These are phyloP conservation scores for Eupleurogrammus muticus DNA, from an alignment of 2,797 vertebrate genomes.

Conservation along the genomic window DNA sequence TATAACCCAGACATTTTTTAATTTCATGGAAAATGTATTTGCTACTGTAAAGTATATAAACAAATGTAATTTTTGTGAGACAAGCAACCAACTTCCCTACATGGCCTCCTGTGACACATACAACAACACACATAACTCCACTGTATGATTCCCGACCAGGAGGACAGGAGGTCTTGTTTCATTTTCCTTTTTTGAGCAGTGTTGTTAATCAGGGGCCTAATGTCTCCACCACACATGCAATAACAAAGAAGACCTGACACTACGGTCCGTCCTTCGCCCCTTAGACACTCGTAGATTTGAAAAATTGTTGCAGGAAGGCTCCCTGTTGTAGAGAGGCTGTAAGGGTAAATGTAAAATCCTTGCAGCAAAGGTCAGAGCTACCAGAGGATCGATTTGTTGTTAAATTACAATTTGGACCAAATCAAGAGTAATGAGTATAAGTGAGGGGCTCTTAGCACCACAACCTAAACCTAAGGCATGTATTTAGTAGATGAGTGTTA, in stretches of 20 bases:
- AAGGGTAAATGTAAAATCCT: conserved; percentile 68
- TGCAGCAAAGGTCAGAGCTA: conserved; percentile 72
- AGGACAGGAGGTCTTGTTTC: conserved; percentile 1
- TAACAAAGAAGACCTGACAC: conserved; percentile 38
- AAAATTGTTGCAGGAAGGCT: conserved; percentile 37
- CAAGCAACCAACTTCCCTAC: not conserved
- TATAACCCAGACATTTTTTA: too few relatives aligned
- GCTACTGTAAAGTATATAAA: not conserved
- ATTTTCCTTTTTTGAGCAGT: not conserved
- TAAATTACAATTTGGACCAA: conserved; percentile 80
- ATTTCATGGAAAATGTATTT: too few relatives aligned
- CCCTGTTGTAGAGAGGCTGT: conserved; percentile 37
- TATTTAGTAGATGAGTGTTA: conserved; percentile 59
- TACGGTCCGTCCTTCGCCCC: conserved; percentile 20
- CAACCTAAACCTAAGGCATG: conserved; percentile 67
- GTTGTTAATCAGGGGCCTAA: conserved; percentile 32
- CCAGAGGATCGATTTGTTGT: conserved; percentile 75
- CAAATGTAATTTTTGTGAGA: not conserved
- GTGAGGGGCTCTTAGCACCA: conserved; percentile 59
- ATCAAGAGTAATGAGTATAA: conserved; percentile 79
- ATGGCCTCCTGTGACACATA: not conserved
- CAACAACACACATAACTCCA: not conserved
- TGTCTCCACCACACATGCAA: conserved; percentile 27
- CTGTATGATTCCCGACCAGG: not conserved
- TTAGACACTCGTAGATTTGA: conserved; percentile 45